Evolutionary conservation across 2,888 invertebrate genomes (phyloP), one percentile per base, ranked within the genome.

Genomic region (Tipula confusa): DNA sequence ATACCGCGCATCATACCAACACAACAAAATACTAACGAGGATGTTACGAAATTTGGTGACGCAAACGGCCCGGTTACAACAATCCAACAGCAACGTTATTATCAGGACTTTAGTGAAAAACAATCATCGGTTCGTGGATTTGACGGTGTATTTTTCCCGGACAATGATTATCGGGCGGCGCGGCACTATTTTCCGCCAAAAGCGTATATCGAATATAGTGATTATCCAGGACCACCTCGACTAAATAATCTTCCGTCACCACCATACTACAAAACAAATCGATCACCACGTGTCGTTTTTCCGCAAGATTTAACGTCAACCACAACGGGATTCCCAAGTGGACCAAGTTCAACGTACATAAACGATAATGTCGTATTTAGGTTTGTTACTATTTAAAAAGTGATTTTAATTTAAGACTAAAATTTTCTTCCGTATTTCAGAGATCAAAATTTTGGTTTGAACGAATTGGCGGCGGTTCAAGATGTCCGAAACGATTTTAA

Each of bases 391-490:
- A 31, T 31, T 6, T 79, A 80, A 80, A 28, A 5, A 80, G 15
- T 28, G 13, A 28, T 28, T 29, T 29, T 24, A 5, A n/a, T 38
- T 38, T 43, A 43, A 43, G 7, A 43, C 2, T 43, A n/a, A n/a
- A n/a, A n/a, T 43, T 43, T 43, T 43, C 5, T 15, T 9, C 38
- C 13, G 13, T 13, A 64, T 89, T 91, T 90, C 86, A 91, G 93
- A 87, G 93, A 93, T 85, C 92, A 92, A 86, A 92, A 90, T 87
- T 92, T 92, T 85, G 92, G 92, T 85, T 87, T 92, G 83, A 92
- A 91, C 85, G 93, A 93, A 84, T 88, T 93, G 82, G 90, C 91
- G 0, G 88, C 90, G 29, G 89, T 91, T 29, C 90, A 90, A 86
- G 90, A 90, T 85, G 89, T 90, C 15, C 88, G 90, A 84, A 92